These are phyloP conservation scores for Sander vitreus DNA, from an alignment of 2,113 vertebrate genomes.

Conservation along the genomic window DNA sequence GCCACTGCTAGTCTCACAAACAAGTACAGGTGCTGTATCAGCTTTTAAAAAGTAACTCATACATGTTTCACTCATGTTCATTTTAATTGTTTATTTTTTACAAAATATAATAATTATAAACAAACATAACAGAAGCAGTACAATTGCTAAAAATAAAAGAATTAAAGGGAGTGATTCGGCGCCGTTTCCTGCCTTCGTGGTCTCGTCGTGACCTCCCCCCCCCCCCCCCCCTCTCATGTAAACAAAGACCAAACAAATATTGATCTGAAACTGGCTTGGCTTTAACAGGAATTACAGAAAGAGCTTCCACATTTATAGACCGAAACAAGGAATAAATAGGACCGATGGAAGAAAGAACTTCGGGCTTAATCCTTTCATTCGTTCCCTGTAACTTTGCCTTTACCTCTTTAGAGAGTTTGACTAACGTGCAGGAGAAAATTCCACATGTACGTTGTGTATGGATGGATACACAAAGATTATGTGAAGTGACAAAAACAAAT, in stretches of 20 bases:
- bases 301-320: conserved; percentile 16
- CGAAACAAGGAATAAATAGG: conserved; percentile 41
- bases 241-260: conserved; percentile 54
- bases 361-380: not conserved
- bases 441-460: not conserved
- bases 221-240: conserved; percentile 23
- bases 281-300: not conserved
- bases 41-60: not conserved
- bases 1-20: too few species aligned
- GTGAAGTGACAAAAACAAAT: conserved; percentile 17
- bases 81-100: conserved; percentile 58
- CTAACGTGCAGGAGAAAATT: not conserved
- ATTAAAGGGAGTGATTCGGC: conserved; percentile 60
- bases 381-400: not conserved
- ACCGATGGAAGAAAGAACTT: conserved; percentile 10
- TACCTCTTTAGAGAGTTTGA: not conserved
- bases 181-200: conserved; percentile 27
- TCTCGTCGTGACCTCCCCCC: conserved; percentile 18
- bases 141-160: conserved; percentile 60
- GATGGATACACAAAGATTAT: conserved; percentile 1
- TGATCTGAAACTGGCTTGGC: conserved; percentile 31
- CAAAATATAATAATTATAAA: conserved; percentile 80
- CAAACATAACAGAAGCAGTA: conserved; percentile 65
- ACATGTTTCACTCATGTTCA: conserved; percentile 32
- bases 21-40: too few species aligned